These are phyloP conservation scores for Chaetops frenatus DNA, from an alignment of 2,113 vertebrate species.

Conservation along the genomic window DNA sequence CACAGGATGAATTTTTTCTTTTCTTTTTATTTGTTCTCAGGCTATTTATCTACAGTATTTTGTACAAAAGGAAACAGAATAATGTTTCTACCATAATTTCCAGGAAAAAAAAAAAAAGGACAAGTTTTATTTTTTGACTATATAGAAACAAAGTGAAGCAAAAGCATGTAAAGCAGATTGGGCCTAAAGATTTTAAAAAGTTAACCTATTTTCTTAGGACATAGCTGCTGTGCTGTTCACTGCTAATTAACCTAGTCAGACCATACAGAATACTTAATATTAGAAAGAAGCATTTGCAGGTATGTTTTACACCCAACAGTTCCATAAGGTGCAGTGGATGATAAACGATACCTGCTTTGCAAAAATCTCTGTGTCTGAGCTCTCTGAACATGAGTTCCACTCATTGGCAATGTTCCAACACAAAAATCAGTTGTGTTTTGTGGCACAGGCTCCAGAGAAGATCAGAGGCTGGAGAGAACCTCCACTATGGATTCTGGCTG, in stretches of 20 bases:
- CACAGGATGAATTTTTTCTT: not conserved
- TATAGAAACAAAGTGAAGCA: not conserved
- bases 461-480: not conserved
- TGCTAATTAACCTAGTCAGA: not conserved
- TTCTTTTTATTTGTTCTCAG: not conserved
- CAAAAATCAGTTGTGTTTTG: not conserved
- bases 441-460: rapidly evolving
- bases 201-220: not conserved
- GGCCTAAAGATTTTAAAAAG: not conserved
- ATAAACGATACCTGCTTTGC: not conserved
- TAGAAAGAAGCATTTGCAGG: not conserved
- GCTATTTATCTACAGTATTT: not conserved
- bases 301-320: not conserved
- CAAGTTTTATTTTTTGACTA: not conserved
- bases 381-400: not conserved
- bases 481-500: not conserved
- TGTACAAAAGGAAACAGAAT: not conserved
- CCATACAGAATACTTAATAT: not conserved
- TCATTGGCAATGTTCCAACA: not conserved
- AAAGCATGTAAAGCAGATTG: not conserved
- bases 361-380: not conserved
- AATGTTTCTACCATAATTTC: not conserved
- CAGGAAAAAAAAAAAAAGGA: not conserved
- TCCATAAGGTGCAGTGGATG: not conserved
- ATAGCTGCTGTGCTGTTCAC: not conserved